Conservation (phyloP, 2,797 vertebrate species). For the Microctenopoma lineatum region DNA sequence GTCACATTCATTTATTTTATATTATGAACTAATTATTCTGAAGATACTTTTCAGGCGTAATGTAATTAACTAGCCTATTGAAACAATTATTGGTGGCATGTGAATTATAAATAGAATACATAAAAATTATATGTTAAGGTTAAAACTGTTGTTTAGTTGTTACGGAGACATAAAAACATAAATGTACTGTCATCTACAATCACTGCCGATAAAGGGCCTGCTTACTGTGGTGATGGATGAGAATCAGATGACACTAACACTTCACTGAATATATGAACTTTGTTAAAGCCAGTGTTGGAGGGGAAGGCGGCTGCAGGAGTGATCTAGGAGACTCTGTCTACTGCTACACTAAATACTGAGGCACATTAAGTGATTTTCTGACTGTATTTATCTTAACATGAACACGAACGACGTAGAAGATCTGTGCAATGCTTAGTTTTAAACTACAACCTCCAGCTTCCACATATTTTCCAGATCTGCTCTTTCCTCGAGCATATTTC, state of each 20-base stretch:
- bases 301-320: slow-evolving; percentile 30
- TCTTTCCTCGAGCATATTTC: too few species aligned
- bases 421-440: background rate
- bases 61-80: background rate
- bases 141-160: slow-evolving; percentile 14
- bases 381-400: slow-evolving; percentile 11
- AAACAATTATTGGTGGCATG: background rate
- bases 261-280: slow-evolving; percentile 10
- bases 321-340: slow-evolving; percentile 22
- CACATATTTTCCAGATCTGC: too few species aligned
- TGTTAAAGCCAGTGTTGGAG: slow-evolving; percentile 17
- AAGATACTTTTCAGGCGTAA: slow-evolving; percentile 14
- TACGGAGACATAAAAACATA: slow-evolving; percentile 13
- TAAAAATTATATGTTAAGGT: slow-evolving; percentile 11
- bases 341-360: slow-evolving; percentile 16
- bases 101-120: slow-evolving; percentile 15
- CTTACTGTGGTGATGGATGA: slow-evolving; percentile 36
- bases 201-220: slow-evolving; percentile 26
- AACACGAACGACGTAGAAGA: slow-evolving; percentile 2
- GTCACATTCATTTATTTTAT: slow-evolving; percentile 4
- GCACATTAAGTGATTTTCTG: background rate
- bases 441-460: too few species aligned
- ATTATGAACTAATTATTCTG: slow-evolving; percentile 3
- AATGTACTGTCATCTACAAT: slow-evolving; percentile 19
- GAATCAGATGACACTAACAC: slow-evolving; percentile 45